Conservation (phyloP, 1,140 invertebrate genomes). For the Leptopilina clavipes region DNA sequence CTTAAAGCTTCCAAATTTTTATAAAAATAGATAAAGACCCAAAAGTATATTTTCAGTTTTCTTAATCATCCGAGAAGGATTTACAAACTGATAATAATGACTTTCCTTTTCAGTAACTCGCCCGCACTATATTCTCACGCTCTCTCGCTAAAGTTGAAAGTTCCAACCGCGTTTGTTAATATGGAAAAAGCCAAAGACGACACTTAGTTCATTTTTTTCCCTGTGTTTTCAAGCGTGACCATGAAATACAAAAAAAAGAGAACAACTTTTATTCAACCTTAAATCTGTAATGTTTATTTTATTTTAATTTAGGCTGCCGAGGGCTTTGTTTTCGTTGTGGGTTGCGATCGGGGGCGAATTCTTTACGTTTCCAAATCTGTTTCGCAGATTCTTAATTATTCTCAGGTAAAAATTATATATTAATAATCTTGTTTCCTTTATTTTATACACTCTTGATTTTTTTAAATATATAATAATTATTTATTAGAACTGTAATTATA, state of each 20-base stretch:
- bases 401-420: constrained; percentile 78
- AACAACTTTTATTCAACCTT: not conserved
- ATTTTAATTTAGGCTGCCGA: constrained; percentile 83
- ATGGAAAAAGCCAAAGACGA: not conserved
- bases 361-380: constrained; percentile 95
- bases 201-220: not conserved
- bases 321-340: constrained; percentile 94
- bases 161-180: not conserved
- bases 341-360: constrained; percentile 92
- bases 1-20: too few species aligned
- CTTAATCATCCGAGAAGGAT: not conserved
- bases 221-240: not conserved
- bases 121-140: not conserved
- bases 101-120: constrained; percentile 12
- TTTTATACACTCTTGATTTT: too few species aligned
- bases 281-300: not conserved
- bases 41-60: too few species aligned
- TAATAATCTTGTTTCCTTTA: too few species aligned
- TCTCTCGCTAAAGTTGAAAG: constrained; percentile 20
- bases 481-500: too few species aligned
- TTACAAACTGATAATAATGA: constrained; percentile 13
- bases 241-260: not conserved
- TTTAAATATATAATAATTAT: too few species aligned
- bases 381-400: constrained; percentile 87
- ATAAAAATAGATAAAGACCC: too few species aligned